phyloP scores from a whole-genome alignment of 2,888 invertebrate genomes.

The Siphlonurus alternatus region DNA sequence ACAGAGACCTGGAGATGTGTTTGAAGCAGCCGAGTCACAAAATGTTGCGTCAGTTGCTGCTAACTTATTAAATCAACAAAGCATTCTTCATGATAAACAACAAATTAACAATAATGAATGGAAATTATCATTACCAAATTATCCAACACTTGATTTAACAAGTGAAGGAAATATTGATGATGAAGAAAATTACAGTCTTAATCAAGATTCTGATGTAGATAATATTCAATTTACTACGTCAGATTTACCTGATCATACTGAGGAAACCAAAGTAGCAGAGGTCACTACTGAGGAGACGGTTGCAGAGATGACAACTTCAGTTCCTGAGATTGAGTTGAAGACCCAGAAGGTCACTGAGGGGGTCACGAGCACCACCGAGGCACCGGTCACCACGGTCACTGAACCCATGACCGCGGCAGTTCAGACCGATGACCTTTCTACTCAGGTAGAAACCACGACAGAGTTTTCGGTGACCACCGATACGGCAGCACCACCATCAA shows the following conservation, averaged over 20 bases:
- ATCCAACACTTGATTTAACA: background rate
- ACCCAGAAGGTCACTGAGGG: conserved; percentile 11
- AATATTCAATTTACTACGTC: conserved; percentile 11
- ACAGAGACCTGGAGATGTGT: conserved; percentile 37
- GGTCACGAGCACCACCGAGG: conserved; percentile 13
- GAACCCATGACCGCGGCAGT: conserved; percentile 26
- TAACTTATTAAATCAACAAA: background rate
- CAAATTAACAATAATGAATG: too few relatives aligned
- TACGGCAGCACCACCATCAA: background rate
- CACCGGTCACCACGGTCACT: conserved; percentile 29
- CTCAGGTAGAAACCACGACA: background rate
- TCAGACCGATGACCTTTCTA: too few relatives aligned
- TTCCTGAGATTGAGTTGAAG: conserved; percentile 11
- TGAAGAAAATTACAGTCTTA: too few relatives aligned
- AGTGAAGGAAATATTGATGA: too few relatives aligned
- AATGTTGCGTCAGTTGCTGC: conserved; percentile 32
- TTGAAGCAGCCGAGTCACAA: conserved; percentile 68
- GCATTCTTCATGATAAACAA: background rate
- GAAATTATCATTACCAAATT: too few relatives aligned
- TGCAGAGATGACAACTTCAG: conserved; percentile 11
- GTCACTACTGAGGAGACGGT: conserved; percentile 12
- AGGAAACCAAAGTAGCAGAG: conserved; percentile 24
- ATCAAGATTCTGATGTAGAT: background rate
- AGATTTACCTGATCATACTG: conserved; percentile 11
- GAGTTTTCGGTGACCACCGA: background rate